Conservation (phyloP, 2,888 invertebrate species). For the Heliconius ethilla region DNA sequence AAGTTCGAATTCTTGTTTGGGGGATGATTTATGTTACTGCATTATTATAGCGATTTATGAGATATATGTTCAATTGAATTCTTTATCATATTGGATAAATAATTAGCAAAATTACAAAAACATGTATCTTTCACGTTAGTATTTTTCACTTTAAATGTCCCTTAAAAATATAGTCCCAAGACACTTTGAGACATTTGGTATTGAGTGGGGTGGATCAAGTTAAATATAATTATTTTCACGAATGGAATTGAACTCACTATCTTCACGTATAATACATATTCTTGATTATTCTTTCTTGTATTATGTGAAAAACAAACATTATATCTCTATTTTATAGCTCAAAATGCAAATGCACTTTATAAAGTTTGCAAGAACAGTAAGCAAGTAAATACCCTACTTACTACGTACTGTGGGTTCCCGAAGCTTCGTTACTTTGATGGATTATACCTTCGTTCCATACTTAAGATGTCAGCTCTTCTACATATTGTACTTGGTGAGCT, state of each 20-base stretch:
- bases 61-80: no score
- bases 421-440: conserved; percentile 19
- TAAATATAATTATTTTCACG: neutral
- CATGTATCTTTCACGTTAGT: no score
- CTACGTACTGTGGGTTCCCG: neutral
- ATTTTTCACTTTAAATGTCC: no score
- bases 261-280: neutral
- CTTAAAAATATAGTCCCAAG: no score
- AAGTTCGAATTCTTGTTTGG: neutral
- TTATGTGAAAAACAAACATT: neutral
- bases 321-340: neutral
- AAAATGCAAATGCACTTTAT: conserved; percentile 2
- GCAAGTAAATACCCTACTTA: neutral
- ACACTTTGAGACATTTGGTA: no score
- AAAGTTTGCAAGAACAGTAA: conserved; percentile 5
- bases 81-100: no score
- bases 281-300: no score
- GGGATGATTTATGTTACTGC: neutral
- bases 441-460: conserved; percentile 20
- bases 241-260: no score
- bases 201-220: neutral
- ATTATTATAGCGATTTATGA: neutral
- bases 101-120: no score
- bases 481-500: neutral
- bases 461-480: conserved; percentile 17